phyloP scores from a whole-genome alignment of 2,797 vertebrate genomes.

The Ambastaia sidthimunki region DNA sequence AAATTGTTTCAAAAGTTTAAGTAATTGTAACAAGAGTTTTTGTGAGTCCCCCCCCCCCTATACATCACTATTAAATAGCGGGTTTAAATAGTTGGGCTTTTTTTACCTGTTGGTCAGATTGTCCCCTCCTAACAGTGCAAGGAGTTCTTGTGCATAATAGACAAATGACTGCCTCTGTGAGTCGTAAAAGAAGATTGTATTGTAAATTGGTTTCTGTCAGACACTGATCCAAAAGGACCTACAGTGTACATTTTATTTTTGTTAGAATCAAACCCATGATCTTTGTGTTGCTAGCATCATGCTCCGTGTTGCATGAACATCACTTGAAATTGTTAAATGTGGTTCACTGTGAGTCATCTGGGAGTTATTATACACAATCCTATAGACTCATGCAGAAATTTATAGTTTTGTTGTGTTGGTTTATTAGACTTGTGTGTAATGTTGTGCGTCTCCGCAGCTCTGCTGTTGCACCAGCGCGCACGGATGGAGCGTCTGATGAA shows the following conservation, averaged over 20 bases:
- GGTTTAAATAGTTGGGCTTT: neutral
- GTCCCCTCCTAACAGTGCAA: neutral
- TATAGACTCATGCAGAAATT: neutral
- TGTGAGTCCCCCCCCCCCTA: too few species aligned
- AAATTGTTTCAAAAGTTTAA: too few species aligned
- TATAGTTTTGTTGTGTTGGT: neutral
- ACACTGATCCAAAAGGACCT: too few species aligned
- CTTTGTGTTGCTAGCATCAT: neutral
- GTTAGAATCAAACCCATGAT: neutral
- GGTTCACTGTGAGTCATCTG: too few species aligned
- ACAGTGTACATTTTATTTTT: neutral
- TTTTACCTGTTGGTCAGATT: neutral
- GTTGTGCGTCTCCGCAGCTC: slow-evolving; percentile 75
- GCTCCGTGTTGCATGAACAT: neutral
- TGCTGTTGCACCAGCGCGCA: slow-evolving; percentile 95
- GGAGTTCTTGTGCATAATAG: neutral
- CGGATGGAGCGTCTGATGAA: slow-evolving; percentile 97
- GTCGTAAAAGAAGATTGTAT: too few species aligned
- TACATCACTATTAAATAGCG: too few species aligned
- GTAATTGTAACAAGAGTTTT: too few species aligned
- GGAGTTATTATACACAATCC: neutral
- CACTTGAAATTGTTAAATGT: neutral
- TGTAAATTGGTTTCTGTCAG: too few species aligned
- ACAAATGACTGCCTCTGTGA: neutral
- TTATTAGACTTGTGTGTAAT: neutral